Conservation (phyloP, 2,888 invertebrate species). For the Colletes collaris region DNA sequence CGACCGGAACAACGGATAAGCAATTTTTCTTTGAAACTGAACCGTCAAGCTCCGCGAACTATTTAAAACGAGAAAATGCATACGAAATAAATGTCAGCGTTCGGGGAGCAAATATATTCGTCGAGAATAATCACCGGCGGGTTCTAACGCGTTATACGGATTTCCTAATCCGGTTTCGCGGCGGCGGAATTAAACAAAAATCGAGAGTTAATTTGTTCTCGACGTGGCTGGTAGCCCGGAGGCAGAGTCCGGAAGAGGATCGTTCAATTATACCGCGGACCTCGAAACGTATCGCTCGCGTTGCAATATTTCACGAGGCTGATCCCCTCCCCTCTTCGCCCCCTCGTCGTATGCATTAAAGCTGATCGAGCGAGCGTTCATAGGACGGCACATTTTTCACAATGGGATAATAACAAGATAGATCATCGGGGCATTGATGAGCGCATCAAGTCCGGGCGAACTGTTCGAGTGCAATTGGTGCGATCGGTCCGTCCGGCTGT, state of each 20-base stretch:
- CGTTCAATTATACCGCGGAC: neutral
- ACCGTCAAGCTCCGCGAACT: constrained; percentile 4
- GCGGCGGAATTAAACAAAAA: constrained; percentile 13
- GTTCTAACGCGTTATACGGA: neutral
- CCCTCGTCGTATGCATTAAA: neutral
- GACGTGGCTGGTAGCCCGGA: too few relatives aligned
- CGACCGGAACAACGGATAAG: constrained; percentile 26
- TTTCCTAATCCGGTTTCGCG: neutral
- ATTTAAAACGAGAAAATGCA: too few relatives aligned
- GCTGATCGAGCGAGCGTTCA: constrained; percentile 5
- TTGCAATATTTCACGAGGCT: constrained; percentile 6
- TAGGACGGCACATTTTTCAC: constrained; percentile 34
- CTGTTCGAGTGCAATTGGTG: constrained; percentile 40
- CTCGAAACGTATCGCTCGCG: neutral
- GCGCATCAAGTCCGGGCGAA: constrained; percentile 10
- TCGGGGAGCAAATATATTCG: too few relatives aligned
- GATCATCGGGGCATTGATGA: constrained; percentile 35
- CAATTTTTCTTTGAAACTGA: constrained; percentile 42
- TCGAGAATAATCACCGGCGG: neutral
- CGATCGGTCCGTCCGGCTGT: constrained; percentile 26
- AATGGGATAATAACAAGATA: constrained; percentile 39
- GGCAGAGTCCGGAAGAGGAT: neutral
- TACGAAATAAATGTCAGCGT: too few relatives aligned
- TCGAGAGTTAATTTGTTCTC: constrained; percentile 4
- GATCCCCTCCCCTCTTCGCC: too few relatives aligned